Base-by-base conservation (phyloP, 2,113 vertebrate genomes). In the Salminus brasiliensis region DNA sequence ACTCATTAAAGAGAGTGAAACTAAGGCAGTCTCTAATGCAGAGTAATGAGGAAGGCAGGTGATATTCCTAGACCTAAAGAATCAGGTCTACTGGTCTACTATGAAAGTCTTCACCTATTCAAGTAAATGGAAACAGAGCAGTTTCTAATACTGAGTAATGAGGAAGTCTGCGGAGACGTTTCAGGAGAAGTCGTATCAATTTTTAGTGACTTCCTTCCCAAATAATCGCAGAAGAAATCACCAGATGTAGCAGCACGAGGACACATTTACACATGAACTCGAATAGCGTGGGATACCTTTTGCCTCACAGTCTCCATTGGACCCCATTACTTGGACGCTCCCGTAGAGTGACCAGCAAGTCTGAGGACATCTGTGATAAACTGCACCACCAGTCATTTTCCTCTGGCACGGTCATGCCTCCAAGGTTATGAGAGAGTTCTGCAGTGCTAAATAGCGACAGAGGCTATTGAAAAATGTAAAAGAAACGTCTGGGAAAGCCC, bases 241-340 rank as follows among this genome's bases (percentile, higher is more conserved):
- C n/a, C n/a, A n/a, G n/a, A n/a, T n/a, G n/a, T n/a, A n/a, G n/a
- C n/a, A n/a, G n/a, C n/a, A n/a, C n/a, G 9, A 45, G 12, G 2
- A 9, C 43, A 45, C 43, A 49, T 21, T 21, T 18, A 49, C 4
- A 5, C 52, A 23, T 59, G 34, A 59, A 9, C 0, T 49, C 18
- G 11, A 34, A 27, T 25, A 15, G 25, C 53, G 27, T 29, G 4
- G 27, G 16, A 18, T 75, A 77, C 69, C 69, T 77, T 81, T 27
- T 13, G 29, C 9, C 53, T 74, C 10, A 15, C 62, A 53, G 32
- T 66, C 32, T 81, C 79, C 79, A 81, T 81, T 12, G 21, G 52
- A 30, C 27, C 47, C 49, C 69, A 29, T 27, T 11, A 63, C 57
- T 34, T 6, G 68, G 45, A 45, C 29, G 39, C 10, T 29, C 8